Evolutionary conservation across 2,113 vertebrate genomes (phyloP).

Genomic region (Callipepla squamata): DNA sequence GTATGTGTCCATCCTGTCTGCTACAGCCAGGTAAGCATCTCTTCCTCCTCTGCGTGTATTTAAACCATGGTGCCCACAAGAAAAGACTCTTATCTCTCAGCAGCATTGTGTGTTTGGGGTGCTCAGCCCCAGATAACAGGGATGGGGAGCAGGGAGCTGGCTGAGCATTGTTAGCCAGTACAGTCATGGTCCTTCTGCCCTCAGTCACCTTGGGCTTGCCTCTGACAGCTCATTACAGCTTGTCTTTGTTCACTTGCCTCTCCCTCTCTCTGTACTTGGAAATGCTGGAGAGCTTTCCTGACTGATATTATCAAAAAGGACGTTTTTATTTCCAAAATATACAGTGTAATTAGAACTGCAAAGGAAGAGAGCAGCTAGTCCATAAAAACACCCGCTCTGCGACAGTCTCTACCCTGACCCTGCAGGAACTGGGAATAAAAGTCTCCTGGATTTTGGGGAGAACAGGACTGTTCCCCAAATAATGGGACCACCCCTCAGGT

Average conservation of each 20-base stretch:
- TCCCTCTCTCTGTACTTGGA: neutral
- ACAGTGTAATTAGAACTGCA: slow-evolving; percentile 18
- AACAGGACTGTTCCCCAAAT: neutral
- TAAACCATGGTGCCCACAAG: rapidly evolving
- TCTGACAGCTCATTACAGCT: neutral
- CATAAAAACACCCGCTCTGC: slow-evolving; percentile 20
- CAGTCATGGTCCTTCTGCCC: neutral
- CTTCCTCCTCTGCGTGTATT: rapidly evolving
- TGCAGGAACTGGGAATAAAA: neutral
- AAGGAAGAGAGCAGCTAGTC: slow-evolving; percentile 18
- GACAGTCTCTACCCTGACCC: neutral
- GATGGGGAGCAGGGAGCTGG: neutral
- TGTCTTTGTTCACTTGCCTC: slow-evolving; percentile 26
- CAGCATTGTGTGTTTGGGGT: neutral
- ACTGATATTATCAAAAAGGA: slow-evolving; percentile 11
- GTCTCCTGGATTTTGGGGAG: neutral
- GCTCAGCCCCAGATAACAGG: neutral
- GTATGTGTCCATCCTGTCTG: neutral
- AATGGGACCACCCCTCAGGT: neutral
- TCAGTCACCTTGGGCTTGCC: neutral
- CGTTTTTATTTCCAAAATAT: slow-evolving; percentile 60
- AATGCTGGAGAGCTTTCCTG: slow-evolving; percentile 24
- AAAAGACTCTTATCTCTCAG: neutral
- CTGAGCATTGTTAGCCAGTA: rapidly evolving
- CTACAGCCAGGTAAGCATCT: neutral